Evolutionary conservation across 2,797 vertebrate genomes (phyloP).

Genomic region (Artibeus jamaicensis): DNA sequence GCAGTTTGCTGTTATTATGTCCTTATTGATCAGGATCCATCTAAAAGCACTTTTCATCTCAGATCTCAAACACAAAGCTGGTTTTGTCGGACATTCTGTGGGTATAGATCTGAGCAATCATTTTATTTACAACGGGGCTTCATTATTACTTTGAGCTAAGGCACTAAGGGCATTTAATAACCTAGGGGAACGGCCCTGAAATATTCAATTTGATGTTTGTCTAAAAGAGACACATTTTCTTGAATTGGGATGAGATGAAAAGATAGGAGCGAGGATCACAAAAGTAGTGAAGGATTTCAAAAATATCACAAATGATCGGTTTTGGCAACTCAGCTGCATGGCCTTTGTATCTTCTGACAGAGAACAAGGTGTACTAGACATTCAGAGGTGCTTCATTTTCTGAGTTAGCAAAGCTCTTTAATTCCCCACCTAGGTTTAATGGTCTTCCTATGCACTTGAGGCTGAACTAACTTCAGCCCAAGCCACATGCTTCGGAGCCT

Average conservation of each 20-base stretch:
- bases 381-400: not conserved
- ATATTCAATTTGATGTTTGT: not conserved
- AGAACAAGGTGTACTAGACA: not conserved
- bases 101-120: not conserved
- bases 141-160: not conserved
- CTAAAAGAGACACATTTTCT: not conserved
- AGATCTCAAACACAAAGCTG: conserved; percentile 1
- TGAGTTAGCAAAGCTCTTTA: not conserved
- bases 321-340: not conserved
- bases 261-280: not conserved
- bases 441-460: not conserved
- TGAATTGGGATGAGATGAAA: not conserved
- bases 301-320: not conserved
- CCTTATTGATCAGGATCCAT: not conserved
- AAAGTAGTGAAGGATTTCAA: not conserved
- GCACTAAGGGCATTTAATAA: not conserved
- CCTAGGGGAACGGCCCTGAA: not conserved
- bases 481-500: not conserved
- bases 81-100: not conserved
- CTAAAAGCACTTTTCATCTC: not conserved
- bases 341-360: not conserved
- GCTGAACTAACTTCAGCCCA: not conserved
- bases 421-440: not conserved
- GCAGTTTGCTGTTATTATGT: not conserved
- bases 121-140: not conserved